Conservation (phyloP, 1,140 invertebrate species). For the Drosophila athabasca region DNA sequence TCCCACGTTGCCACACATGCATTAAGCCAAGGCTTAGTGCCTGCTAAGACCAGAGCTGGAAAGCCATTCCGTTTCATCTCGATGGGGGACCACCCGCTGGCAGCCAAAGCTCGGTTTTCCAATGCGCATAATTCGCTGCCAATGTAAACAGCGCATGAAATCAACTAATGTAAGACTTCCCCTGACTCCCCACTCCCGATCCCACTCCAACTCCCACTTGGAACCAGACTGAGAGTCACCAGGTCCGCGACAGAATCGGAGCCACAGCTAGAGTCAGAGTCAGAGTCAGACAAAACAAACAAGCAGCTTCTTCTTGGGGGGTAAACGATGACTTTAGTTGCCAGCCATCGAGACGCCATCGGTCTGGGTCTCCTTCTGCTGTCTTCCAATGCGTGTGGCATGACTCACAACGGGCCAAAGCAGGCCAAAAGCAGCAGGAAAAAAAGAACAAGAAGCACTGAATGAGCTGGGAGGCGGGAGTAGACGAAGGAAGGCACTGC, state of each 20-base stretch:
- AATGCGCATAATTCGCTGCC: slow-evolving; percentile 81
- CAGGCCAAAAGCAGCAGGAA: slow-evolving; percentile 31
- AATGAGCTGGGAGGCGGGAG: not conserved
- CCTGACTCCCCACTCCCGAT: not conserved
- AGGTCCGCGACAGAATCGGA: not conserved
- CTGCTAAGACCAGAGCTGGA: not conserved
- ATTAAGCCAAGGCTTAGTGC: slow-evolving; percentile 8
- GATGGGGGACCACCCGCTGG: slow-evolving; percentile 39
- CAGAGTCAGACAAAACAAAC: slow-evolving; percentile 77
- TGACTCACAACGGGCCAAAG: slow-evolving; percentile 60
- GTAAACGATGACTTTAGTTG: slow-evolving; percentile 56
- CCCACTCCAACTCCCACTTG: not conserved
- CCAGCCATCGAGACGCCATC: slow-evolving; percentile 73
- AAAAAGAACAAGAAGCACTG: slow-evolving; percentile 29
- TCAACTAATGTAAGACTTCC: slow-evolving; percentile 76
- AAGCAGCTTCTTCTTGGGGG: slow-evolving; percentile 51
- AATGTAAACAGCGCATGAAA: slow-evolving; percentile 82
- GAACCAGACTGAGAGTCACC: slow-evolving; percentile 39
- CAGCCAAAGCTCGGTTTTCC: slow-evolving; percentile 65
- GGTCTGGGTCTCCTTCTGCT: slow-evolving; percentile 26
- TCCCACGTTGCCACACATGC: not conserved
- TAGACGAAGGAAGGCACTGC: not conserved
- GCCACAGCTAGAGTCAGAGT: slow-evolving; percentile 3
- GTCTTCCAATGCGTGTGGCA: slow-evolving; percentile 68
- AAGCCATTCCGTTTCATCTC: slow-evolving; percentile 2